Evolutionary conservation across 37 sponge, comb jelly and placozoan genomes (phyloP).

Genomic region (Ianthella basta): DNA sequence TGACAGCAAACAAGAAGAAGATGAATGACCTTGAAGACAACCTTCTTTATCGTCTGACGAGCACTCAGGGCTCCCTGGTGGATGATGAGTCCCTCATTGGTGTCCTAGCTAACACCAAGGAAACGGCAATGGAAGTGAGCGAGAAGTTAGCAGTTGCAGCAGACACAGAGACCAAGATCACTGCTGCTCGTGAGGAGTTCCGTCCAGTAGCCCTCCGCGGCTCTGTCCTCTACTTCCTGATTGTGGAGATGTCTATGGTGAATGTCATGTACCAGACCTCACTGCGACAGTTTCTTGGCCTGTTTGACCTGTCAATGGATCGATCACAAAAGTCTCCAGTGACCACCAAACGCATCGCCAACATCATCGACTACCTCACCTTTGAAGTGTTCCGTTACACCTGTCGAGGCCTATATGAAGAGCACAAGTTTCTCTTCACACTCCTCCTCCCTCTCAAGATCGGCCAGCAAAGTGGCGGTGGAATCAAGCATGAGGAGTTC

Average conservation of each 20-base stretch:
- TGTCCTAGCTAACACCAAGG: constrained; percentile 91
- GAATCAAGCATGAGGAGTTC: constrained; percentile 90
- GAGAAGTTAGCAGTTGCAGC: constrained; percentile 94
- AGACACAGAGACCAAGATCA: constrained; percentile 96
- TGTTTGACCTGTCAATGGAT: constrained; percentile 94
- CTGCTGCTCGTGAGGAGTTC: constrained; percentile 96
- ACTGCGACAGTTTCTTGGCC: constrained; percentile 90
- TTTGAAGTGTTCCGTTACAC: constrained; percentile 90
- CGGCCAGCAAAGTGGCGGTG: constrained; percentile 71
- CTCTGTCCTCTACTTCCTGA: constrained; percentile 97
- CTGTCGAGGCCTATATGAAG: constrained; percentile 92
- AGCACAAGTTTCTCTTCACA: constrained; percentile 99
- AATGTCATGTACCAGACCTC: constrained; percentile 99
- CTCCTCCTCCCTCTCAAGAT: constrained; percentile 97
- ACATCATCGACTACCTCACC: constrained; percentile 95
- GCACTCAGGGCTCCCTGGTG: constrained; percentile 94
- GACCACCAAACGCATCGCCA: constrained; percentile 82
- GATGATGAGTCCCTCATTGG: constrained; percentile 97
- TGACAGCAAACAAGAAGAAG: constrained; percentile 93
- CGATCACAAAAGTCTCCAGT: constrained; percentile 94
- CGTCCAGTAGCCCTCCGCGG: constrained; percentile 97
- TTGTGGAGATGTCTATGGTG: constrained; percentile 99
- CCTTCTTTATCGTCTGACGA: constrained; percentile 91
- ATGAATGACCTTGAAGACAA: constrained; percentile 99
- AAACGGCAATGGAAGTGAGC: constrained; percentile 92